These are phyloP conservation scores for Formicarius rufipectus DNA, from an alignment of 2,113 vertebrate species.

Conservation along the genomic window DNA sequence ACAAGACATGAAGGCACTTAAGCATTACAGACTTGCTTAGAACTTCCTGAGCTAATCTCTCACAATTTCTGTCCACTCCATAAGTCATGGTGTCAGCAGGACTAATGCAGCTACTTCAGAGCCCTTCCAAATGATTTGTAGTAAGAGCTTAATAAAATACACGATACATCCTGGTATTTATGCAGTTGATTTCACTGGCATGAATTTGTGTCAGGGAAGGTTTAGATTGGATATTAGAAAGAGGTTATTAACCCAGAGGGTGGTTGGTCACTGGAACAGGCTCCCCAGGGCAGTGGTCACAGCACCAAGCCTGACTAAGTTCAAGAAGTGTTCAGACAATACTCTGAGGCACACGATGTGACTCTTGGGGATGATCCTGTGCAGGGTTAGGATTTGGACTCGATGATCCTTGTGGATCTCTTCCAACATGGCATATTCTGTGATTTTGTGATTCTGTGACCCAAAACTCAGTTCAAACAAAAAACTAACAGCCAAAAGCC, in stretches of 20 bases:
- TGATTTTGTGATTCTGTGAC: not conserved
- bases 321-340: not conserved
- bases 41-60: not conserved
- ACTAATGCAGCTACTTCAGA: not conserved
- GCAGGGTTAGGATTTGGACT: not conserved
- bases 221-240: not conserved
- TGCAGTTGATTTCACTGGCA: not conserved
- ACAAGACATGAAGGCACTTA: not conserved
- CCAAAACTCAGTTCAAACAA: not conserved
- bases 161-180: not conserved
- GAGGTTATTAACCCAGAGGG: not conserved
- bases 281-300: not conserved
- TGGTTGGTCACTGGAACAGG: not conserved
- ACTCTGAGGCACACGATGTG: not conserved
- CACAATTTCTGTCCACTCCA: not conserved
- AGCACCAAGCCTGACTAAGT: not conserved
- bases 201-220: not conserved
- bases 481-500: not conserved
- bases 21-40: fast-evolving
- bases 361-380: not conserved
- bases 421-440: not conserved
- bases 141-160: not conserved
- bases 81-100: not conserved
- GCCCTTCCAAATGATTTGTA: not conserved
- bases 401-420: fast-evolving